Evolutionary conservation across 1,140 invertebrate genomes (phyloP).

Genomic region (Hylyphantes graminicola): DNA sequence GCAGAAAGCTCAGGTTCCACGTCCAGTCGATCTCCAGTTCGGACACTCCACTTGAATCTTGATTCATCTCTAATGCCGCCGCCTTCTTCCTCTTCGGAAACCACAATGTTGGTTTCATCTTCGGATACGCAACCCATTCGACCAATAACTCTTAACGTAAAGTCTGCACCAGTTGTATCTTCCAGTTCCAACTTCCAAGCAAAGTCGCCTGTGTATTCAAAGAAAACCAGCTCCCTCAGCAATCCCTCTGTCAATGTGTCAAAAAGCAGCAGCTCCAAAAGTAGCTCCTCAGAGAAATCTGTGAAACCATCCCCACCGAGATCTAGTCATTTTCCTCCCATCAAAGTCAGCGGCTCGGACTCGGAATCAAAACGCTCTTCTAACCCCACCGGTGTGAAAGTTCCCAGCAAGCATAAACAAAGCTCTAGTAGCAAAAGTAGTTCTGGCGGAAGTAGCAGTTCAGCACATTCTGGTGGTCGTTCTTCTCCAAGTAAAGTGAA

Average conservation of each 20-base stretch:
- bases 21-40: slow-evolving; percentile 44
- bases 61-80: slow-evolving; percentile 61
- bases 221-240: slow-evolving; percentile 33
- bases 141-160: slow-evolving; percentile 61
- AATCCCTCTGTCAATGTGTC: slow-evolving; percentile 23
- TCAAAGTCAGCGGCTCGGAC: slow-evolving; percentile 29
- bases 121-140: slow-evolving; percentile 56
- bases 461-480: slow-evolving; percentile 55
- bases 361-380: slow-evolving; percentile 36
- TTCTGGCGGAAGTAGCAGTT: slow-evolving; percentile 19
- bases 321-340: slow-evolving; percentile 27
- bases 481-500: slow-evolving; percentile 61
- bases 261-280: slow-evolving; percentile 42
- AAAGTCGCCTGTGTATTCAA: slow-evolving; percentile 49
- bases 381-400: slow-evolving; percentile 37
- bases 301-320: slow-evolving; percentile 53
- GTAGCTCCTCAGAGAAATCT: slow-evolving; percentile 24
- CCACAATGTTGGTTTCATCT: slow-evolving; percentile 8
- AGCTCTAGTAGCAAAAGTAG: slow-evolving; percentile 52
- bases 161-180: slow-evolving; percentile 29
- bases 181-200: slow-evolving; percentile 52
- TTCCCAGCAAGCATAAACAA: slow-evolving; percentile 55
- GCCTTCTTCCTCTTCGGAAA: slow-evolving; percentile 49
- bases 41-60: slow-evolving; percentile 53
- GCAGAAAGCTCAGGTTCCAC: slow-evolving; percentile 67